A percentile compares a stretch with the other conserved stretches of the same genome.
Evolutionary conservation across 1,140 invertebrate genomes (phyloP).

Genomic region (Heliconius melpomene): DNA sequence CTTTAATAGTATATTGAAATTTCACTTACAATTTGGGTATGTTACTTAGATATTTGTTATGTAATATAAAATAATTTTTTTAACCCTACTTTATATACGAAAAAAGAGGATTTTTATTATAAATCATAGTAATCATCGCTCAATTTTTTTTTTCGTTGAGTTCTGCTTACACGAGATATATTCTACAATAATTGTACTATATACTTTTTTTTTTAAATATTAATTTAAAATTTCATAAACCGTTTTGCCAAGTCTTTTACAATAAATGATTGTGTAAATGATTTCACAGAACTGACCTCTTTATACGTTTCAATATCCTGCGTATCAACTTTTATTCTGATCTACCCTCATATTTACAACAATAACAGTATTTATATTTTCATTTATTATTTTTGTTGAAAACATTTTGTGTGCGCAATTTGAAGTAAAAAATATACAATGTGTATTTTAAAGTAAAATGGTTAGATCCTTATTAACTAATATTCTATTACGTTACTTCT

Average conservation of each 20-base stretch:
- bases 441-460: background rate
- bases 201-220: too few relatives aligned
- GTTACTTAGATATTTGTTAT: background rate
- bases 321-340: slow-evolving; percentile 7
- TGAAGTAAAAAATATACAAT: background rate
- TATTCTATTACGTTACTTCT: background rate
- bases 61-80: background rate
- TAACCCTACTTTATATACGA: too few relatives aligned
- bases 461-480: background rate
- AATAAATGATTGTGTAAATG: background rate
- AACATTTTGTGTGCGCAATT: background rate
- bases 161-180: too few relatives aligned
- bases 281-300: background rate
- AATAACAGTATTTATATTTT: background rate
- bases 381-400: background rate
- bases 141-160: too few relatives aligned
- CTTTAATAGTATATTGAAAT: background rate
- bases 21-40: background rate
- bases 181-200: too few relatives aligned
- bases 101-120: too few relatives aligned
- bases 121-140: too few relatives aligned
- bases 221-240: too few relatives aligned
- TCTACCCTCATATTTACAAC: slow-evolving; percentile 4
- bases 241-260: background rate
- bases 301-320: slow-evolving; percentile 22